Conservation (phyloP, 2,888 invertebrate genomes). For the Campaea margaritaria region DNA sequence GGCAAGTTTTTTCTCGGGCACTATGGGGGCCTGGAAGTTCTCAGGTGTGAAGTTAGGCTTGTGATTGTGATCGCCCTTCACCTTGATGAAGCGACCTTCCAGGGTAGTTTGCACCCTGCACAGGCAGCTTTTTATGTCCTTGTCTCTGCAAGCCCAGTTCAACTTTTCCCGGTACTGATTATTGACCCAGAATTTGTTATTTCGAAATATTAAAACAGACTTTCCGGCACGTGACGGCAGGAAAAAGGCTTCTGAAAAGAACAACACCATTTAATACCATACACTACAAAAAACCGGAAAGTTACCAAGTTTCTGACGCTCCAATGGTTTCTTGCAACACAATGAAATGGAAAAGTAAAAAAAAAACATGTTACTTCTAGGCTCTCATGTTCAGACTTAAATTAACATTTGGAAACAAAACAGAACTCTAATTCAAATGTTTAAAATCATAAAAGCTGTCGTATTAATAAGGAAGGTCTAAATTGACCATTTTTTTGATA, state of each 20-base stretch:
- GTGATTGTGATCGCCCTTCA: conserved; percentile 75
- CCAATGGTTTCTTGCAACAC: not conserved
- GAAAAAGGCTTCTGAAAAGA: conserved; percentile 73
- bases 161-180: conserved; percentile 77
- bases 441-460: not conserved
- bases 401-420: not conserved
- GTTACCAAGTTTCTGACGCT: not conserved
- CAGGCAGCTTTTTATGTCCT: conserved; percentile 72
- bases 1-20: conserved; percentile 47
- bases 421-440: not conserved
- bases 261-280: conserved; percentile 16
- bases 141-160: conserved; percentile 81
- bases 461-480: conserved; percentile 33
- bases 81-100: conserved; percentile 72
- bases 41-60: conserved; percentile 73
- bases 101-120: conserved; percentile 81
- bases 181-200: conserved; percentile 81
- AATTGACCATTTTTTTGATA: conserved; percentile 58
- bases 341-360: not conserved
- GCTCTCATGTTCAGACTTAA: not conserved
- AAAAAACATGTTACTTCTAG: not conserved
- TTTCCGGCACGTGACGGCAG: conserved; percentile 79
- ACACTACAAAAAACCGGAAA: not conserved
- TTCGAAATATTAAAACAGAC: conserved; percentile 75
- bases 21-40: conserved; percentile 65